phyloP scores from a whole-genome alignment of 2,797 vertebrate species.

The Eremophila alpestris region DNA sequence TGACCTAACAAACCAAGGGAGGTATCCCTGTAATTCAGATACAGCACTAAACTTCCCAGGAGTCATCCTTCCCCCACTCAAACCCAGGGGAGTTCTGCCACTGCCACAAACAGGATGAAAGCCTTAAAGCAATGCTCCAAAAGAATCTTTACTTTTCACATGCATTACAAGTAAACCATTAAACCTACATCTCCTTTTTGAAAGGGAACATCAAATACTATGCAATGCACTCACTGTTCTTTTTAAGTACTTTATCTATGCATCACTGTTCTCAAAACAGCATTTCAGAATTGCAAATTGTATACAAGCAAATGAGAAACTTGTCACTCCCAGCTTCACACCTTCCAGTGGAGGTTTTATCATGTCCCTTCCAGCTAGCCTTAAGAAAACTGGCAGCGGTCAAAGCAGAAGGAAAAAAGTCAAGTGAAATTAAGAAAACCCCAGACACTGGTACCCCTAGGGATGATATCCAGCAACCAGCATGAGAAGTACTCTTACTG shows the following conservation, averaged over 20 bases:
- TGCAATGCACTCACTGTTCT: background rate
- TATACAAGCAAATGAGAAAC: constrained; percentile 24
- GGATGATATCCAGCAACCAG: background rate
- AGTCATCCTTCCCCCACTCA: background rate
- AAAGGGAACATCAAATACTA: constrained; percentile 8
- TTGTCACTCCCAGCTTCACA: constrained; percentile 2
- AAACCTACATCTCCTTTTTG: background rate
- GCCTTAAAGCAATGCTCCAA: background rate
- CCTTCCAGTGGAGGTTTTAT: background rate
- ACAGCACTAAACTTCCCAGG: background rate
- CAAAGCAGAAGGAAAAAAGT: background rate
- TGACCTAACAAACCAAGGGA: rapidly evolving
- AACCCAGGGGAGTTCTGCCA: background rate
- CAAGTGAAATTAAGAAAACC: background rate
- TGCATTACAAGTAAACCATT: background rate
- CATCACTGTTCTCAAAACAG: background rate
- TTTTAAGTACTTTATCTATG: constrained; percentile 15
- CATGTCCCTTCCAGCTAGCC: background rate
- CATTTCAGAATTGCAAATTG: constrained; percentile 56
- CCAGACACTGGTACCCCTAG: background rate
- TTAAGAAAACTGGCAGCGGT: background rate
- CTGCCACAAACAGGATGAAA: background rate
- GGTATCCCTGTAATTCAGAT: background rate
- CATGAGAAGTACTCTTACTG: background rate
- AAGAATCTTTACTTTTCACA: background rate